Evolutionary conservation across 2,113 vertebrate genomes (phyloP).

Genomic region (Riparia riparia): DNA sequence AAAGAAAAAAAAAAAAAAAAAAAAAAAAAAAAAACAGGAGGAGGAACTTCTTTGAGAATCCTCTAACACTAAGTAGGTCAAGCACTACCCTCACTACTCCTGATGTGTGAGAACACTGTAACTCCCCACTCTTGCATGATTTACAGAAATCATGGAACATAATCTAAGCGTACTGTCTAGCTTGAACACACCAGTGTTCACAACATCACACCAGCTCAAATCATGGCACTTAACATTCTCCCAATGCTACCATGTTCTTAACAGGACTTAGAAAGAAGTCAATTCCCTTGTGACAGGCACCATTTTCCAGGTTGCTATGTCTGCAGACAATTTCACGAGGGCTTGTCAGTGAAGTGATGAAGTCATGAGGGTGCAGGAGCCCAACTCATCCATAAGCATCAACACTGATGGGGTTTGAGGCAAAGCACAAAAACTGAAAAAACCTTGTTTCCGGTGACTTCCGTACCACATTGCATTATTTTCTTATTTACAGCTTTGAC

Average conservation of each 20-base stretch:
- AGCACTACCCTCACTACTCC: not conserved
- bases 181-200: not conserved
- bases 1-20: not conserved
- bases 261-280: not conserved
- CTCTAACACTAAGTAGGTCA: not conserved
- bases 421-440: not conserved
- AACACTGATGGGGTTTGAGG: not conserved
- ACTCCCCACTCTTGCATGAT: not conserved
- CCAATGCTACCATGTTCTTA: accelerated
- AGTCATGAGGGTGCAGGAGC: not conserved
- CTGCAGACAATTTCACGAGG: accelerated
- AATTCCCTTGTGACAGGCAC: not conserved
- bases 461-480: not conserved
- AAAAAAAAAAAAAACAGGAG: not conserved
- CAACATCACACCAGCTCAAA: not conserved
- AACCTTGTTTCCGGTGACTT: not conserved
- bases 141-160: not conserved
- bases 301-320: not conserved
- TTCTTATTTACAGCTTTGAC: not conserved
- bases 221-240: not conserved
- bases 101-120: not conserved
- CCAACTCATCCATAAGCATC: not conserved
- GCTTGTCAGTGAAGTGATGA: not conserved
- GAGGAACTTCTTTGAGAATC: not conserved
- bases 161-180: not conserved